These are phyloP conservation scores for Orthonevra nobilis DNA, from an alignment of 2,888 invertebrate species.

Conservation along the genomic window DNA sequence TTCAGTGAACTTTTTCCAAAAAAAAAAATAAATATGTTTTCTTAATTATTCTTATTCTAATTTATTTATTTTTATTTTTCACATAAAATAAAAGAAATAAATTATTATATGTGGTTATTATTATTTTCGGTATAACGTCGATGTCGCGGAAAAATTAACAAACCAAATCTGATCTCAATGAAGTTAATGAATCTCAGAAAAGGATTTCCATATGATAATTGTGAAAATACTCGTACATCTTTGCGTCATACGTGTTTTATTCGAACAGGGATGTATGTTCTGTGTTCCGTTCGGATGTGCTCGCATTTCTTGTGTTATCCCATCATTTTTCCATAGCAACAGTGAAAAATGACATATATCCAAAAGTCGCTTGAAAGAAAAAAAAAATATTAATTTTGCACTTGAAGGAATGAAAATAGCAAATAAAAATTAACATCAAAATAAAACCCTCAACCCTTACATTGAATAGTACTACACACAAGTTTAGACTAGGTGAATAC, in stretches of 20 bases:
- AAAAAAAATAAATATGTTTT: no score
- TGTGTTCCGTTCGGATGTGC: slow-evolving; percentile 16
- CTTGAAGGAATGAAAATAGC: slow-evolving; percentile 2
- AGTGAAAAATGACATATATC: slow-evolving; percentile 40
- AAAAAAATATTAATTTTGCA: no score
- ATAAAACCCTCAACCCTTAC: slow-evolving; percentile 10
- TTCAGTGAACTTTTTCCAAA: slow-evolving; percentile 10
- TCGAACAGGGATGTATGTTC: slow-evolving; percentile 33
- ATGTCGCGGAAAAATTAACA: no score
- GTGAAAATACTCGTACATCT: slow-evolving; percentile 18
- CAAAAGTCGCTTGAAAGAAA: slow-evolving; percentile 20
- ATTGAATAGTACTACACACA: slow-evolving; percentile 22
- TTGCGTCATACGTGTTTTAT: slow-evolving; percentile 26
- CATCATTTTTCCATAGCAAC: neutral
- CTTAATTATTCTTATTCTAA: neutral
- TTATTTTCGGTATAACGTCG: slow-evolving; percentile 31
- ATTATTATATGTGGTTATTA: no score
- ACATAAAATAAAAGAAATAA: no score
- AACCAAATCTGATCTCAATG: no score
- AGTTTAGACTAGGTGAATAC: slow-evolving; percentile 35
- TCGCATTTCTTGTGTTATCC: slow-evolving; percentile 15
- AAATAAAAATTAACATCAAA: neutral
- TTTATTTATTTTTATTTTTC: neutral
- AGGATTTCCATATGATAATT: slow-evolving; percentile 24
- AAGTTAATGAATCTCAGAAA: slow-evolving; percentile 41